Conservation (phyloP, 2,113 vertebrate species). For the Microcebus jonahi region DNA sequence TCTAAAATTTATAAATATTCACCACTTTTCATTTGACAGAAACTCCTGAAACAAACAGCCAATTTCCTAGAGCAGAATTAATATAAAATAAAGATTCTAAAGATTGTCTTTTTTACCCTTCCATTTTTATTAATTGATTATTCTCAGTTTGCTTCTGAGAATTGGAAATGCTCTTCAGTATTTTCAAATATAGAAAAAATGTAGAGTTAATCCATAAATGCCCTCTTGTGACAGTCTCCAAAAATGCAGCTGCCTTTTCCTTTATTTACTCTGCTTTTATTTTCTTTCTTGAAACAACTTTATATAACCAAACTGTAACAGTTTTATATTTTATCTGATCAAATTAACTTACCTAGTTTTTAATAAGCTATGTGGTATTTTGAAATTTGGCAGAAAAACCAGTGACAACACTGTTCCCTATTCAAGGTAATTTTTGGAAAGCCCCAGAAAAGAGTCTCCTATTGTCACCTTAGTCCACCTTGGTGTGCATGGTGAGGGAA, state of each 20-base stretch:
- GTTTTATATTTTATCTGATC: conserved; percentile 25
- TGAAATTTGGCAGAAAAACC: conserved; percentile 6
- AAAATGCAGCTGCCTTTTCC: conserved; percentile 84
- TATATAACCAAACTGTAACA: not conserved
- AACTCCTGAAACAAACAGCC: conserved; percentile 39
- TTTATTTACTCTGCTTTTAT: not conserved
- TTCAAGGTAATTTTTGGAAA: not conserved
- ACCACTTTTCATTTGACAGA: conserved; percentile 11
- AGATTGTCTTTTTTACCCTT: conserved; percentile 24
- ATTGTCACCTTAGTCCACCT: not conserved
- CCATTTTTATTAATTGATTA: conserved; percentile 59
- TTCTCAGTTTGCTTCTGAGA: conserved; percentile 67
- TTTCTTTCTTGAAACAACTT: conserved; percentile 38
- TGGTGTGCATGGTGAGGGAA: not conserved
- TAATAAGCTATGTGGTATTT: not conserved
- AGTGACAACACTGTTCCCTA: not conserved
- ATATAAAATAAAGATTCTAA: conserved; percentile 25
- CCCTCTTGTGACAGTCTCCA: conserved; percentile 88
- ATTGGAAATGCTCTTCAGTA: conserved; percentile 70
- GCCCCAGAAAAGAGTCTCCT: not conserved
- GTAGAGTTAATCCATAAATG: conserved; percentile 87
- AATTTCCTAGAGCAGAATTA: not conserved
- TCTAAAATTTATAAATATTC: not conserved
- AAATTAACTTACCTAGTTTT: not conserved
- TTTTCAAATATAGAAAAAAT: conserved; percentile 80